Base-by-base conservation (phyloP, 1,140 invertebrate genomes). In the Palaemon carinicauda region DNA sequence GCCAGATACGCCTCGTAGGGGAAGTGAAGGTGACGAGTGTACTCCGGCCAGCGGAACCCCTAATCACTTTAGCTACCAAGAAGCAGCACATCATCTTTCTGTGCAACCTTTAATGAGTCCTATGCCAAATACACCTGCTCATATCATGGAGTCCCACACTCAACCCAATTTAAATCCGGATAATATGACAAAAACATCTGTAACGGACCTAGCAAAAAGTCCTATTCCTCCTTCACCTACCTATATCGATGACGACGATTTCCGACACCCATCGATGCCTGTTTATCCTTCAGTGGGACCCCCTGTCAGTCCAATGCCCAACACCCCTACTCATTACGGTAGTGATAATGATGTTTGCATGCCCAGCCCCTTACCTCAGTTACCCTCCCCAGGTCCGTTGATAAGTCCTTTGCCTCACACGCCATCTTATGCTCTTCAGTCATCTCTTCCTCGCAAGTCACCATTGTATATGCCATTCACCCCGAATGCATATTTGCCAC, bases 381-480 rank as follows among this genome's bases (percentile, higher is more conserved):
- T 86, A 29, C 84, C 84, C n/a, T 80, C 77, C 15, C 84, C 77
- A 56, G 84, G 77, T 4, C 84, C 84, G 0, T 41, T 86, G 3
- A 86, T 86, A 21, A 86, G 84, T 50, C 84, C 84, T 4, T 73
- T 86, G 27, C 84, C 84, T 24, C 84, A 86, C 14, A 86, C 84
- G 1, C 84, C 84, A 31, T 86, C 84, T 0, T 74, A 86, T 51
- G 3, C 78, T n/a, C 69, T 65, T 52, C 75, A 79, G n/a, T 24
- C 75, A 52, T 69, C 51, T 17, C 73, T 50, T 74, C 69, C 29
- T 27, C 78, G 54, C 21, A 56, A 80, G 41, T 80, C 77, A n/a
- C 77, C 84, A 17, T 53, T 85, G 7, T 86, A 86, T 29, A 86
- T 86, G 84, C 84, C 84, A 10, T 86, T 80, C 56, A 86, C 84